Evolutionary conservation across 1,140 invertebrate species (phyloP).

Genomic region (Akabosia matsudoensis): DNA sequence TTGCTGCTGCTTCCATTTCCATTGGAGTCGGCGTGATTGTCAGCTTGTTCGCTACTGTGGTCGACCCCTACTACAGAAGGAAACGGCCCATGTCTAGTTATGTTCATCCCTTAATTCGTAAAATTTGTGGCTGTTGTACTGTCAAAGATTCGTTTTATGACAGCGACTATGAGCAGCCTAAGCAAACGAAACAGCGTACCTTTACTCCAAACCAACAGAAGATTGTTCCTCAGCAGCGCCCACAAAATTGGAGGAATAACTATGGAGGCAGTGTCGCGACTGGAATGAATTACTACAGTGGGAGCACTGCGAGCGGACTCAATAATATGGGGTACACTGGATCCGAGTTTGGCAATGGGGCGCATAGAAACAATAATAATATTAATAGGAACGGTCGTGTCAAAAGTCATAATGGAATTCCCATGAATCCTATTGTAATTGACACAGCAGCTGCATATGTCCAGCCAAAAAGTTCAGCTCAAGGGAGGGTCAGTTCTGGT

Average conservation of each 20-base stretch:
- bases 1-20: background rate
- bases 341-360: background rate
- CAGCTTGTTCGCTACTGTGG: background rate
- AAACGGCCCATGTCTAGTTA: background rate
- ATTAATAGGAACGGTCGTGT: too few species aligned
- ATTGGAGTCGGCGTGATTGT: background rate
- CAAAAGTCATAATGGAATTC: background rate
- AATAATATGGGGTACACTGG: background rate
- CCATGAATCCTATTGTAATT: constrained; percentile 14
- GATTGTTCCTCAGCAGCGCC: background rate
- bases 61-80: background rate
- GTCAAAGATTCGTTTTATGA: background rate
- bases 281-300: background rate
- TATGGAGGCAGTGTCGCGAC: too few species aligned
- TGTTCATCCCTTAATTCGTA: background rate
- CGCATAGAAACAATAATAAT: background rate
- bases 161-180: background rate
- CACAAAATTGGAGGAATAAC: background rate
- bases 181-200: background rate
- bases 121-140: background rate
- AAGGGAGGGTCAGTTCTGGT: background rate
- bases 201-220: background rate
- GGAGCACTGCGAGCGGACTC: background rate
- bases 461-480: background rate
- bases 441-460: constrained; percentile 4